Evolutionary conservation across 2,797 vertebrate genomes (phyloP).

Genomic region (Gila robusta): DNA sequence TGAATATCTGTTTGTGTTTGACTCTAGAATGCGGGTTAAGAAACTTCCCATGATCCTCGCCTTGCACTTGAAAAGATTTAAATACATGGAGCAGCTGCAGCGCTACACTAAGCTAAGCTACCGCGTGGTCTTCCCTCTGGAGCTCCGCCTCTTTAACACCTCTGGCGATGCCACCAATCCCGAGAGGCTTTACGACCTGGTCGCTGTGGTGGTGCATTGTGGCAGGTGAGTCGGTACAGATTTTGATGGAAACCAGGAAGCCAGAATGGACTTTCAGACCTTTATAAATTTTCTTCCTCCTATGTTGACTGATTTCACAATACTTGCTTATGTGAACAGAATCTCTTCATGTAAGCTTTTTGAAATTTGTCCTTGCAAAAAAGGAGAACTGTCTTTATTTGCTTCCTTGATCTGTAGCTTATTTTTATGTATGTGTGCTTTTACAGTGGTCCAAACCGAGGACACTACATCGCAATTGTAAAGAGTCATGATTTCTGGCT

Average conservation of each 20-base stretch:
- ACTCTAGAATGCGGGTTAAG: constrained; percentile 77
- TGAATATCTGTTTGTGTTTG: constrained; percentile 10
- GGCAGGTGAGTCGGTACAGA: constrained; percentile 78
- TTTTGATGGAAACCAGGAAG: background rate
- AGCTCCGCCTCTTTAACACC: constrained; percentile 90
- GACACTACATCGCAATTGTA: constrained; percentile 91
- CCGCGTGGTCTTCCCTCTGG: constrained; percentile 88
- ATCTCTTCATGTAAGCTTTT: background rate
- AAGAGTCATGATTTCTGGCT: constrained; percentile 93
- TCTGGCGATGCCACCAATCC: constrained; percentile 88
- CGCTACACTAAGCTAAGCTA: constrained; percentile 91
- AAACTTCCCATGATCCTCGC: constrained; percentile 91
- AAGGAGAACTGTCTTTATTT: background rate
- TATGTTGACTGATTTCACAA: background rate
- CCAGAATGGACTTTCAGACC: background rate
- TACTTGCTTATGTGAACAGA: background rate
- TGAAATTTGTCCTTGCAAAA: background rate
- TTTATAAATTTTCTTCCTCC: background rate
- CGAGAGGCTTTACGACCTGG: constrained; percentile 89
- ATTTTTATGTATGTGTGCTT: background rate
- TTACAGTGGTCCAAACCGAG: constrained; percentile 86
- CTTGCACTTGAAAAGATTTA: constrained; percentile 89
- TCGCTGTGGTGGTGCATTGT: constrained; percentile 89
- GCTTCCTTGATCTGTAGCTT: background rate
- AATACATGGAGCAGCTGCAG: constrained; percentile 92